Percentiles rank a stretch among this genome's conserved stretches.
phyloP scores from a whole-genome alignment of 2,888 invertebrate species.

The Petrolisthes manimaculis region DNA sequence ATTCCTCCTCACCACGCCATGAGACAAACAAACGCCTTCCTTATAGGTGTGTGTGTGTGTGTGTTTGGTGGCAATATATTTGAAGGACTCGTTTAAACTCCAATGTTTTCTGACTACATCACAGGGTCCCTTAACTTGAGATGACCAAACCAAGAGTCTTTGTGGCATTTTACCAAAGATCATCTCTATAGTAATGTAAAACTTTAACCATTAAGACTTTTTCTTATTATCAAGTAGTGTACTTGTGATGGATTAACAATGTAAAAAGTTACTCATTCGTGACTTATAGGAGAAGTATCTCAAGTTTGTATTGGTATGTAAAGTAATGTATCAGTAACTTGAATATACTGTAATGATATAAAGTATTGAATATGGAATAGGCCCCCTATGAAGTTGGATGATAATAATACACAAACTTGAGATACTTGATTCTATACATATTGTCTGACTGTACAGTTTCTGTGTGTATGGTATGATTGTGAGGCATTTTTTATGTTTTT shows the following conservation, averaged over 20 bases:
- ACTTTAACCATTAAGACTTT: conserved; percentile 62
- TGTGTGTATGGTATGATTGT: conserved; percentile 65
- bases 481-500: conserved; percentile 65
- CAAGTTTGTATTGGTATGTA: conserved; percentile 25
- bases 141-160: conserved; percentile 59
- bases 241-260: conserved; percentile 63
- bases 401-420: conserved; percentile 15
- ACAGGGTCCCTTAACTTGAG: conserved; percentile 21
- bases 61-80: too few relatives aligned
- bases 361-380: too few relatives aligned
- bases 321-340: not conserved
- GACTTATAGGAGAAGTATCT: conserved; percentile 55
- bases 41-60: too few relatives aligned
- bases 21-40: too few relatives aligned
- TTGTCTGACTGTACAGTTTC: conserved; percentile 64
- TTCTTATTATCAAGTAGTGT: conserved; percentile 64
- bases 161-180: conserved; percentile 61
- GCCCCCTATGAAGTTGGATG: too few relatives aligned
- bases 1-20: too few relatives aligned
- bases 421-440: conserved; percentile 49
- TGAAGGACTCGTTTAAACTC: too few relatives aligned
- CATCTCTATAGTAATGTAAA: conserved; percentile 63
- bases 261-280: conserved; percentile 64
- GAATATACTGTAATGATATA: too few relatives aligned
- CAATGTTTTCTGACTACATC: too few relatives aligned